Percentiles rank a stretch among this genome's conserved stretches.
Evolutionary conservation across 1,140 invertebrate species (phyloP).

Genomic region (Macrobrachium nipponense): DNA sequence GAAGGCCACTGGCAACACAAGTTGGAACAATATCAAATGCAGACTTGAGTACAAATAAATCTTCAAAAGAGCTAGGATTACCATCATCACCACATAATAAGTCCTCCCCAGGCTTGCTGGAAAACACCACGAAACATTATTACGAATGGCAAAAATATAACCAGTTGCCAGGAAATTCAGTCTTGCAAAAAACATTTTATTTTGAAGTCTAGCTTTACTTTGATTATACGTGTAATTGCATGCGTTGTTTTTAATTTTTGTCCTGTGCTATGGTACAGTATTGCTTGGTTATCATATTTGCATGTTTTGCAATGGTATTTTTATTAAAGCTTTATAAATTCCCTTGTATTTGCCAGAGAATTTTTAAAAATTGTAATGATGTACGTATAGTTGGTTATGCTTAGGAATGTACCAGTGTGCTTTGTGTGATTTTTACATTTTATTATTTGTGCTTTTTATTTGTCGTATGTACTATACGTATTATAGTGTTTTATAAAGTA

Average conservation of each 20-base stretch:
- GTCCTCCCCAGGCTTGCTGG: constrained; percentile 30
- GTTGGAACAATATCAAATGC: constrained; percentile 16
- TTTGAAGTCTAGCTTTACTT: constrained; percentile 41
- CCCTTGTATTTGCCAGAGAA: background rate
- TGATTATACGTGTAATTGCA: constrained; percentile 60
- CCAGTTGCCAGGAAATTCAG: background rate
- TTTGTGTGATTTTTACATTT: no score
- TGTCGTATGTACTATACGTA: no score
- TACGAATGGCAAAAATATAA: background rate
- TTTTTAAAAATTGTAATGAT: no score
- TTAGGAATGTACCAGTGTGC: no score
- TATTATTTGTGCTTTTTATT: no score
- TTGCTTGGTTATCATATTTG: background rate
- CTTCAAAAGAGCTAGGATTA: background rate
- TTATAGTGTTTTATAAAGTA: no score
- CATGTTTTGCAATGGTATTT: background rate
- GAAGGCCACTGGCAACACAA: background rate
- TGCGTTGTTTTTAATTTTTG: constrained; percentile 64
- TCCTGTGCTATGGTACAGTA: background rate
- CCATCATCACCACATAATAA: background rate
- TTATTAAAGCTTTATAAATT: constrained; percentile 2
- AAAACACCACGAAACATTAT: background rate
- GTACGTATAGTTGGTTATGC: no score
- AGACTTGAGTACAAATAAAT: constrained; percentile 4
- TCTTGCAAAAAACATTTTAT: constrained; percentile 33